Evolutionary conservation across 2,888 invertebrate genomes (phyloP).

Genomic region (Hirtodrosophila cameraria): DNA sequence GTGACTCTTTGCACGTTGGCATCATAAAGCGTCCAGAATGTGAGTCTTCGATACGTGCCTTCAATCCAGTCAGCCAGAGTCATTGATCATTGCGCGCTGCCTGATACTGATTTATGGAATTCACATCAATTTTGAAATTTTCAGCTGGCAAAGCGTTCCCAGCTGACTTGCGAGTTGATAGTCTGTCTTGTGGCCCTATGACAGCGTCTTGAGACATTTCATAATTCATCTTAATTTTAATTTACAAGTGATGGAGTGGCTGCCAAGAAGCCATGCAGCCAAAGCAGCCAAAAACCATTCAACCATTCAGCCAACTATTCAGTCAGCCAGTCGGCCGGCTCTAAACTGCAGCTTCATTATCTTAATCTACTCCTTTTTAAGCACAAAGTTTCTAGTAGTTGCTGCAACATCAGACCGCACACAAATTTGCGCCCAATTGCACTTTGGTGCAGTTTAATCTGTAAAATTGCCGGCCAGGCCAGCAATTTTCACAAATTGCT

Average conservation of each 20-base stretch:
- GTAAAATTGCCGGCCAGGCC: slow-evolving; percentile 67
- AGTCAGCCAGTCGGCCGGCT: slow-evolving; percentile 40
- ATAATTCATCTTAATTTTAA: slow-evolving; percentile 80
- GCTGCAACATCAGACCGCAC: slow-evolving; percentile 41
- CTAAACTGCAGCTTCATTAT: slow-evolving; percentile 76
- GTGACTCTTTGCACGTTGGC: slow-evolving; percentile 58
- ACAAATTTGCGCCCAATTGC: slow-evolving; percentile 77
- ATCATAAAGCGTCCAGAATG: slow-evolving; percentile 55
- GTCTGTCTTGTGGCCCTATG: slow-evolving; percentile 50
- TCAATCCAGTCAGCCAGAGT: slow-evolving; percentile 66
- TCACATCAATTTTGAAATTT: slow-evolving; percentile 74
- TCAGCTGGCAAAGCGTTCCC: slow-evolving; percentile 32
- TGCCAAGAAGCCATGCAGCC: slow-evolving; percentile 46
- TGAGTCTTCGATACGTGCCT: slow-evolving; percentile 68
- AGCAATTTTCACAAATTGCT: slow-evolving; percentile 77
- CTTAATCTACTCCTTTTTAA: slow-evolving; percentile 74
- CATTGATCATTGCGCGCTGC: slow-evolving; percentile 70
- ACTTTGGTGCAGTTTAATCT: slow-evolving; percentile 78
- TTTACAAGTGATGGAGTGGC: slow-evolving; percentile 76
- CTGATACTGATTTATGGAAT: slow-evolving; percentile 76
- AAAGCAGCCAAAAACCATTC: slow-evolving; percentile 5
- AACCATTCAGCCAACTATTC: slow-evolving; percentile 16
- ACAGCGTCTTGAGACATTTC: slow-evolving; percentile 67
- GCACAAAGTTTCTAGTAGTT: slow-evolving; percentile 42
- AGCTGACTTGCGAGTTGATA: slow-evolving; percentile 48